phyloP scores from a whole-genome alignment of 2,797 vertebrate species.

The Acomys russatus region DNA sequence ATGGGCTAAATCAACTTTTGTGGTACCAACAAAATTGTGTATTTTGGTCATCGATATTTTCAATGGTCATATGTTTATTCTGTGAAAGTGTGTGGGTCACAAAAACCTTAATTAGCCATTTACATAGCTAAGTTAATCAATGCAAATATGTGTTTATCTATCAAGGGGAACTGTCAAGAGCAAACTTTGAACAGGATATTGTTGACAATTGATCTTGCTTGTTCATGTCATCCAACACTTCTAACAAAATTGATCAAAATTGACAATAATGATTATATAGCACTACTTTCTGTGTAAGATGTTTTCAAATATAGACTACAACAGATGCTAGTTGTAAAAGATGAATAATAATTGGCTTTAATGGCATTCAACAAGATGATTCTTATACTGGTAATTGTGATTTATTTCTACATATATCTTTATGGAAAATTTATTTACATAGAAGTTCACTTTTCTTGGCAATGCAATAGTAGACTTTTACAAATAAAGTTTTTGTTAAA shows the following conservation, averaged over 20 bases:
- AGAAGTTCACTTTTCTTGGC: slow-evolving; percentile 8
- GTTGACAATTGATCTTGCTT: neutral
- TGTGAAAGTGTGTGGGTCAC: neutral
- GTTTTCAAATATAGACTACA: too few species aligned
- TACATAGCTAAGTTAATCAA: neutral
- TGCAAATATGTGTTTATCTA: neutral
- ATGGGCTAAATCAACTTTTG: neutral
- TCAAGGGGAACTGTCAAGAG: neutral
- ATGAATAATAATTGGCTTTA: neutral
- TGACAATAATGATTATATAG: neutral
- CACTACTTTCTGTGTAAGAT: neutral
- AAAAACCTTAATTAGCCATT: neutral
- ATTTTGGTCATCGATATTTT: neutral
- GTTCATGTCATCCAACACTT: neutral
- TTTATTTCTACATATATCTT: slow-evolving; percentile 1
- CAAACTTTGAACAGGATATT: neutral
- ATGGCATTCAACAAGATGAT: slow-evolving; percentile 43
- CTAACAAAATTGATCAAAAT: neutral
- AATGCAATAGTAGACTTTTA: neutral
- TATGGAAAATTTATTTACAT: neutral
- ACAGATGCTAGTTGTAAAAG: neutral
- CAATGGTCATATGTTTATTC: neutral
- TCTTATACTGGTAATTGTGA: neutral
- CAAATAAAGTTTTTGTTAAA: neutral
- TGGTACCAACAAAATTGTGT: neutral